Base-by-base conservation (phyloP, 2,888 invertebrate genomes). In the Noctua fimbriata region DNA sequence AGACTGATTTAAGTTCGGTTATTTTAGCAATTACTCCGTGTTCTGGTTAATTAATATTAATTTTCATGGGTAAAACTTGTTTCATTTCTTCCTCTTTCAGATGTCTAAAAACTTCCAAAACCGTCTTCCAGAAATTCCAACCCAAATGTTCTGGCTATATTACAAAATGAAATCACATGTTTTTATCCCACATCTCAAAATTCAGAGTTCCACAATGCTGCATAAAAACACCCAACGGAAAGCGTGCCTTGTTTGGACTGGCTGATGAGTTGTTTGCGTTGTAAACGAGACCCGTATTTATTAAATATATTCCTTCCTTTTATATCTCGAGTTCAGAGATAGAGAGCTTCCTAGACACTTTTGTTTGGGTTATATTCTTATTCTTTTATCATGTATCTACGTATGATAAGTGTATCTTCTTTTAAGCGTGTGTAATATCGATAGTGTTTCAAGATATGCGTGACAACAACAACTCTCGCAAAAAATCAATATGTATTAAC, bases 201-300 rank as follows among this genome's bases (percentile, higher is more conserved):
- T 88, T 87, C 85, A 83, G 86, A 80, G 78, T 87, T 86, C 72
- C 82, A 86, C 84, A 88, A 84, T 87, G 80, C 79, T 88, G 86
- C 83, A 90, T 89, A 89, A 91, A 92, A 92, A 89, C 82, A 78
- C 76, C 83, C 76, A 74, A 80, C 85, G 85, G 86, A 87, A 90
- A 89, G 76, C 89, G 85, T 89, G 82, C 89, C 89, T 88, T 94
- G 93, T 95, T 95, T 94, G 93, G 85, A 91, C 91, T 93, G 89
- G 83, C 93, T 95, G 95, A 95, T 94, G 95, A 95, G 93, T 90
- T 95, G 95, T 95, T 95, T 95, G 92, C 92, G 81, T 93, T 93
- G 94, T 93, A 92, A 95, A 95, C 94, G 94, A 94, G 92, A 92
- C 92, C 93, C 94, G 93, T 94, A 94, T 93, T 94, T 93, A 92